Base-by-base conservation (phyloP, 2,888 invertebrate species). In the Leucozona laternaria region DNA sequence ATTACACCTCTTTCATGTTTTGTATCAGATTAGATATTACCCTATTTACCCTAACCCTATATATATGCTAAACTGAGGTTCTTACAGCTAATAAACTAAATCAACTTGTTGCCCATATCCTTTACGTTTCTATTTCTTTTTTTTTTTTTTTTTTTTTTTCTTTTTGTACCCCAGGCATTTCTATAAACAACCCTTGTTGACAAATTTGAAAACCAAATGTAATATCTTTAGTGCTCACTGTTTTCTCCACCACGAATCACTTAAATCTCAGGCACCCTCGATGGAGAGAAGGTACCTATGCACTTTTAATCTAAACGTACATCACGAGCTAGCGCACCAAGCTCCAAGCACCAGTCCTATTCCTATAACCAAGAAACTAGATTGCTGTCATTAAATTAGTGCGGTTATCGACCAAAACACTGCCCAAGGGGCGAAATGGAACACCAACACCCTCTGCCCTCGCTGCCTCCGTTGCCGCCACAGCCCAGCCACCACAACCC, bases 311-410 rank as follows among this genome's bases (percentile, higher is more conserved):
- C 62, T 68, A 53, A 53, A 22, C 48, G 13, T 15, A 48, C 45
- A 34, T 53, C 53, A 53, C 22, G 50, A 68, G 50, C 68, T 37
- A 25, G 22, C 37, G 40, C n/a, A 22, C 15, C 22, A 22, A 28
- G 40, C 40, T 62, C 68, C 55, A 17, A 45, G 3, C 15, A 55
- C 72, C 62, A 20, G 50, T 48, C 43, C 66, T 53, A 31, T 40
- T 48, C 64, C 10, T 48, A 66, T 53, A 34, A 22, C 50, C 64
- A 62, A 55, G 45, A 64, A 57, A 55, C 62, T 64, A 57, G 71
- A 76, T 71, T 79, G 84, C 58, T 79, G 84, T 66, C 84, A 84
- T 84, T 79, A 84, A 84, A 84, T 84, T 84, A 84, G 84, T 79
- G 71, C 71, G 75, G 84, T 79, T 79, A 84, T 84, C 84, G 84